Base-by-base conservation (phyloP, 1,140 invertebrate genomes). In the Aplysia californica region DNA sequence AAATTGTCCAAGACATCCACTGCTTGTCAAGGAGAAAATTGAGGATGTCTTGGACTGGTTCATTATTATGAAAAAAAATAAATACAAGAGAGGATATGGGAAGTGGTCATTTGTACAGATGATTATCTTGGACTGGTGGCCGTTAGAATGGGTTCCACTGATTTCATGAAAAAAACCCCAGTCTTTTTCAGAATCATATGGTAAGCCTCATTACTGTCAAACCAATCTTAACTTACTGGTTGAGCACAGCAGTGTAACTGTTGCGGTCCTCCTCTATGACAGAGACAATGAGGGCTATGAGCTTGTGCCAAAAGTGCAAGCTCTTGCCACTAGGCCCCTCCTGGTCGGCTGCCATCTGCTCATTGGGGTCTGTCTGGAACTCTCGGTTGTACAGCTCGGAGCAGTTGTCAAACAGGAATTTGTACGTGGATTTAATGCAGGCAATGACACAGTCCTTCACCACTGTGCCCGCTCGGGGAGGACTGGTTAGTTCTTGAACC, bases 391-490 rank as follows among this genome's bases (percentile, higher is more conserved):
- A 98, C 15, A 98, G 92, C 85, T 99, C 97, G 88, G 97, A 97
- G 85, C 97, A 98, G 91, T 99, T 98, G 90, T 98, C 97, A 90
- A 98, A 99, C 23, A 99, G 92, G 90, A 98, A 99, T 91, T 98
- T 96, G 91, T 99, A 99, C 23, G 97, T 99, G 38, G 97, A 98
- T 85, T 97, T 91, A 77, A 99, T 93, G 90, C 98, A 99, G 31
- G 97, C 97, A 87, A 97, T 99, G 0, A 98, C 98, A 91, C 98
- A 99, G 90, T 99, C 98, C 91, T 98, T 99, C 0, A 99, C 98
- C 4, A 99, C 98, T 31, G 96, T 97, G 88, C 96, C 97, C 29
- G 98, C 98, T 82, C 98, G 91, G 0, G 98, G 98, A 61, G 98
- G 98, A 92, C 96, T 97, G 20, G 97, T 95, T 78, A 99, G 89